These are phyloP conservation scores for Drosophila triauraria DNA, from an alignment of 1,140 invertebrate species.

Conservation along the genomic window DNA sequence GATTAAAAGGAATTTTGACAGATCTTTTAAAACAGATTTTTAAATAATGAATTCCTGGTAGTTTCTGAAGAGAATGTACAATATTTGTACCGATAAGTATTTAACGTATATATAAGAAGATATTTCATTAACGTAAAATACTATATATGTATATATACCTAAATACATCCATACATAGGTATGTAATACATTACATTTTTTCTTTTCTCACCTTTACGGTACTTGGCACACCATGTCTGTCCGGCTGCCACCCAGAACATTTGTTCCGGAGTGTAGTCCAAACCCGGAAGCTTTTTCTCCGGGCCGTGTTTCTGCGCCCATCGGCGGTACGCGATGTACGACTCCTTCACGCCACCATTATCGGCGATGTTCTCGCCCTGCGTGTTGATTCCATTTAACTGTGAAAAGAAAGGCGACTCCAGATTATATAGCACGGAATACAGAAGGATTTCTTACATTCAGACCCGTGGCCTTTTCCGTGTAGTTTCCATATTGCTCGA, in stretches of 20 bases:
- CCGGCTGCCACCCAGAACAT: slow-evolving; percentile 89
- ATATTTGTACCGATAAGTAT: too few species aligned
- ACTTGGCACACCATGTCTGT: slow-evolving; percentile 87
- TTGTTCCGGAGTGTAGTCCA: slow-evolving; percentile 90
- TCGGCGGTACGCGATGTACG: slow-evolving; percentile 92
- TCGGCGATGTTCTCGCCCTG: slow-evolving; percentile 97
- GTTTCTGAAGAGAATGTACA: too few species aligned
- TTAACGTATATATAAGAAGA: too few species aligned
- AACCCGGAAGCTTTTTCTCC: slow-evolving; percentile 89
- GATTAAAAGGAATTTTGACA: too few species aligned
- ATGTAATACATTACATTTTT: too few species aligned
- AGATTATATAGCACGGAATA: background rate
- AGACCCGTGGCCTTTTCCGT: slow-evolving; percentile 89
- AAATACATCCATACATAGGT: too few species aligned
- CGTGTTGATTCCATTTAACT: slow-evolving; percentile 95
- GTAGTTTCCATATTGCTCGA: slow-evolving; percentile 95
- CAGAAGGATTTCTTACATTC: slow-evolving; percentile 87
- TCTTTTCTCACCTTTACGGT: slow-evolving; percentile 80
- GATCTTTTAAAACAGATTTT: too few species aligned
- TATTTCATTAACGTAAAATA: too few species aligned
- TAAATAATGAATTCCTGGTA: too few species aligned
- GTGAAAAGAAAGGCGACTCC: slow-evolving; percentile 46
- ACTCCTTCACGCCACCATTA: slow-evolving; percentile 95
- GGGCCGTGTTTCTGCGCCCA: slow-evolving; percentile 89
- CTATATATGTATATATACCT: too few species aligned